Evolutionary conservation across 2,888 invertebrate genomes (phyloP), one percentile per base, ranked within the genome.

Genomic region (Eremobia ochroleuca): DNA sequence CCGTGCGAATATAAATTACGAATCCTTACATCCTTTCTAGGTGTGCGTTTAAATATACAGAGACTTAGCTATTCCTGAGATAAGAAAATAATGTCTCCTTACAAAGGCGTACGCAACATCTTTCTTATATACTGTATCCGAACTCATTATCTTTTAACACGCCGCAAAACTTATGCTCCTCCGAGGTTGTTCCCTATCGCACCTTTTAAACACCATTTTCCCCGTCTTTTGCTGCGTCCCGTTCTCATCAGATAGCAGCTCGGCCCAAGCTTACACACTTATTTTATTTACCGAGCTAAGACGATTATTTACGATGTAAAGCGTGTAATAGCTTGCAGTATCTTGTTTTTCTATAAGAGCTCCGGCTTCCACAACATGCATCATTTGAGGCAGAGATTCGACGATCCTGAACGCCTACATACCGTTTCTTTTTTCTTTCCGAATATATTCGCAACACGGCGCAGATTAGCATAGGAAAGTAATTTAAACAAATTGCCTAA

Each of bases 221-320:
- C 59, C 92, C 92, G 91, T 91, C 91, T 91, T 92, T 92, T 90
- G 91, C 92, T 92, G 92, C 93, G 93, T 95, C 94, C 91, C 92
- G 89, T 92, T 91, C 89, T 89, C 93, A 97, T 97, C 96, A 94
- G 96, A 97, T 97, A 96, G 88, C 89, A 88, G 83, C 94, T 91
- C 93, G 93, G 93, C 93, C 92, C 92, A 89, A 90, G 92, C 92
- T 94, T 93, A 93, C 93, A 93, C 94, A 93, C 93, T 95, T 96
- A 96, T 96, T 88, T 96, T 96, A 96, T 96, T 96, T 96, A 96
- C 95, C 88, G 88, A 91, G 91, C 93, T 94, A 93, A 94, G 93
- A 93, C 92, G 93, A 95, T 96, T 96, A 96, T 96, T 97, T 97
- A 96, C 96, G 95, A 95, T 93, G 94, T 93, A 93, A 93, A 92